Base-by-base conservation (phyloP, 2,797 vertebrate genomes). In the Limosa lapponica region DNA sequence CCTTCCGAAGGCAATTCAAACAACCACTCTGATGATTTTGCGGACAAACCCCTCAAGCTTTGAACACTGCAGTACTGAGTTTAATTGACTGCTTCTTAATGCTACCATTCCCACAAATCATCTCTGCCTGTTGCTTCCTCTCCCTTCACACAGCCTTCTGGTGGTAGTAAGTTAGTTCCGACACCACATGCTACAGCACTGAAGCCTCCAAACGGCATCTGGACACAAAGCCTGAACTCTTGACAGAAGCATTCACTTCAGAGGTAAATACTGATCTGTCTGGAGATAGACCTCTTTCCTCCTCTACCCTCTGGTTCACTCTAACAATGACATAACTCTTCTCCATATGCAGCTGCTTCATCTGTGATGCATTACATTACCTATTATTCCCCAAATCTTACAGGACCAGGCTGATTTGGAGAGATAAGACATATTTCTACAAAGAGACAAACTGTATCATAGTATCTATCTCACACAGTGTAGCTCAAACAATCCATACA, bases 341-440 rank as follows among this genome's bases (percentile, higher is more conserved):
- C 65, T 74, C 52, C 74, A 67, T 8, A 36, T 18, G n/a, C 62
- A 94, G 74, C 87, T 89, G 78, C 66, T 85, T 92, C 88, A 80
- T 57, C 95, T 89, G 83, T 32, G 51, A 80, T 87, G 18, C 74
- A 90, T 80, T 90, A 87, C 36, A 84, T 87, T 19, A 89, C 52
- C 64, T 83, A 37, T 73, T 74, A 59, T 30, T 87, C 61, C 34
- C 75, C 65, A 82, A 52, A 70, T 62, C 44, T 81, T 81, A 81
- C 30, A 93, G 28, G 37, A 25, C 8, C 34, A 85, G 75, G 27
- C 84, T 73, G 91, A 80, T 91, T 87, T 70, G 55, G 37, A 91
- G 65, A 85, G 52, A n/a, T 55, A 91, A 88, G 8, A 66, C 9
- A 4, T 16, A 67, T 13, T 54, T 59, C 72, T 44, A 59, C n/a